phyloP scores from a whole-genome alignment of 2,797 vertebrate genomes.

The Sebastes variabilis region DNA sequence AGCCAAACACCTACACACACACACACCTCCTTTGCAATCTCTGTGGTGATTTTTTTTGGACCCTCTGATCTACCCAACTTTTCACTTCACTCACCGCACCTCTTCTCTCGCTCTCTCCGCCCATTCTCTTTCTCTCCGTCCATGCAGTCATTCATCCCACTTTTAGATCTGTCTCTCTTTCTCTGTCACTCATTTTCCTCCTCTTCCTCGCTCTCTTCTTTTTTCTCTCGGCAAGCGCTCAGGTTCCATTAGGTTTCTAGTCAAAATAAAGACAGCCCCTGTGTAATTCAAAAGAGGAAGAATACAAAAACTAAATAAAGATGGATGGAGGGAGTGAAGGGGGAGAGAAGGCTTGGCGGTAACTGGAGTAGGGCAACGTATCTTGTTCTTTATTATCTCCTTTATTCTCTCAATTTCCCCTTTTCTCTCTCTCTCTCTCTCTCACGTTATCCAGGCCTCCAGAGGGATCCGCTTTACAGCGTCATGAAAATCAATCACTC shows the following conservation, averaged over 20 bases:
- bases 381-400: slow-evolving; percentile 59
- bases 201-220: neutral
- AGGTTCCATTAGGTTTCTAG: slow-evolving; percentile 45
- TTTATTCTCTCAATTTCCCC: slow-evolving; percentile 51
- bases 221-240: slow-evolving; percentile 31
- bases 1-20: slow-evolving; percentile 38
- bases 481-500: slow-evolving; percentile 82
- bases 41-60: slow-evolving; percentile 39
- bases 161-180: slow-evolving; percentile 17
- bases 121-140: slow-evolving; percentile 17
- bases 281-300: slow-evolving; percentile 48
- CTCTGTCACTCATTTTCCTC: neutral
- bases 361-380: slow-evolving; percentile 63
- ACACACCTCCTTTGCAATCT: slow-evolving; percentile 38
- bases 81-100: slow-evolving; percentile 24
- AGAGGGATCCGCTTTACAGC: slow-evolving; percentile 73
- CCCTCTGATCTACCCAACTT: slow-evolving; percentile 32
- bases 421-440: slow-evolving; percentile 24
- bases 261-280: slow-evolving; percentile 52
- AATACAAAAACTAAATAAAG: slow-evolving; percentile 42
- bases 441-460: slow-evolving; percentile 62
- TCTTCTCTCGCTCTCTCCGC: slow-evolving; percentile 7
- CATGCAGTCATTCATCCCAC: slow-evolving; percentile 31
- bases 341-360: slow-evolving; percentile 28
- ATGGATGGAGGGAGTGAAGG: slow-evolving; percentile 29